A percentile compares a stretch with the other conserved stretches of the same genome.
Conservation (phyloP, 1,140 invertebrate species). For the Tribolium castaneum region DNA sequence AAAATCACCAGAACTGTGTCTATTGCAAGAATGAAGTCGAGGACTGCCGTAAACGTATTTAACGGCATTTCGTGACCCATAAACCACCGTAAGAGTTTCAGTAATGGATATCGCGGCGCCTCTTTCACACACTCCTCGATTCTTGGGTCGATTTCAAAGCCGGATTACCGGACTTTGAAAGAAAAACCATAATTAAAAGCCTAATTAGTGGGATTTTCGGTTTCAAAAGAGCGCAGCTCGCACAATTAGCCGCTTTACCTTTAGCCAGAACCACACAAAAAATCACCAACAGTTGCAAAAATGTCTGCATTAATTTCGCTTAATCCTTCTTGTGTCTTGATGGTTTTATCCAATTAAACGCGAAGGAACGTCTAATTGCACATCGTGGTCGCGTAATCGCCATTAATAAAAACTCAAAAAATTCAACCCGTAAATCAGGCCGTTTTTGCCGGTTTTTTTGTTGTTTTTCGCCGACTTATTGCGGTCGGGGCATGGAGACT, state of each 20-base stretch:
- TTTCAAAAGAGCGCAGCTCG: not conserved
- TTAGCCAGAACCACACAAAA: not conserved
- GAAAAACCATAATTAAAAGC: conserved; percentile 16
- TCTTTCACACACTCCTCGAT: conserved; percentile 6
- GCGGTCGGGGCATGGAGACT: not conserved
- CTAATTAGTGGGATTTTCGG: not conserved
- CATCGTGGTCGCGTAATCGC: not conserved
- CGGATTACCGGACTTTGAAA: not conserved
- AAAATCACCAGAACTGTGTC: not conserved
- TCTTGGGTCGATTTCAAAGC: conserved; percentile 1
- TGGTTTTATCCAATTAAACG: not conserved
- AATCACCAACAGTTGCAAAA: too few relatives aligned
- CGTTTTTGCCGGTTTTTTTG: not conserved
- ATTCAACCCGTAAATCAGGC: conserved; percentile 4
- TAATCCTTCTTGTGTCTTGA: not conserved
- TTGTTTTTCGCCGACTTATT: not conserved
- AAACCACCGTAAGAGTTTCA: conserved; percentile 34
- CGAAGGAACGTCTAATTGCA: not conserved
- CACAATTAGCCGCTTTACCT: not conserved
- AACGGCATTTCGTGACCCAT: conserved; percentile 37
- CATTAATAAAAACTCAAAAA: not conserved
- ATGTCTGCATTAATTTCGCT: not conserved
- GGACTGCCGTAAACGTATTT: conserved; percentile 36
- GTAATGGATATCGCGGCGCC: conserved; percentile 38
- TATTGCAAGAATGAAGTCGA: conserved; percentile 8